phyloP scores from a whole-genome alignment of 2,113 vertebrate species.

The Pelmatolapia mariae region DNA sequence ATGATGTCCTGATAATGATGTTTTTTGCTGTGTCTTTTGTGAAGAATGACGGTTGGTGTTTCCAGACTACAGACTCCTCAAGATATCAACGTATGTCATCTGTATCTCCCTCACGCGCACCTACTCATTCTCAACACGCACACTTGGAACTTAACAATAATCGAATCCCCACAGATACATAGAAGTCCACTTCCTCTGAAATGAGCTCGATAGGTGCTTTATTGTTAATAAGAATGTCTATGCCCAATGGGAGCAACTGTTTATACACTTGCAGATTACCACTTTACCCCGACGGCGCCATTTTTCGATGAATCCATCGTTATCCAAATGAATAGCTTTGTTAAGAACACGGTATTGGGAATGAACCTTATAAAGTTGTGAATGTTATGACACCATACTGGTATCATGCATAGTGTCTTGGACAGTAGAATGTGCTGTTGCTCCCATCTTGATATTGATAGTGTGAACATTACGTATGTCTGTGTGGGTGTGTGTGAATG shows the following conservation, averaged over 20 bases:
- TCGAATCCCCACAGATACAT: slow-evolving; percentile 18
- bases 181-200: slow-evolving; percentile 20
- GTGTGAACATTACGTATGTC: slow-evolving; percentile 41
- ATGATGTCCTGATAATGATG: slow-evolving; percentile 49
- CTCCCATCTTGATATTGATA: slow-evolving; percentile 55
- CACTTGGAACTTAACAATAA: slow-evolving; percentile 27
- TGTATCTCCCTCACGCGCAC: slow-evolving; percentile 40
- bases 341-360: slow-evolving; percentile 29
- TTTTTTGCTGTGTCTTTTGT: slow-evolving; percentile 61
- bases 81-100: slow-evolving; percentile 6
- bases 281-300: background rate
- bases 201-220: slow-evolving; percentile 51
- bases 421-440: slow-evolving; percentile 61
- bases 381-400: slow-evolving; percentile 54
- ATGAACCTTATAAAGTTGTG: slow-evolving; percentile 44
- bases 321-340: slow-evolving; percentile 6
- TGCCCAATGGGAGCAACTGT: slow-evolving; percentile 36
- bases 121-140: slow-evolving; percentile 22
- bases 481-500: slow-evolving; percentile 50
- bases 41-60: slow-evolving; percentile 50
- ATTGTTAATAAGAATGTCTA: slow-evolving; percentile 54
- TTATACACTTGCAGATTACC: slow-evolving; percentile 37
- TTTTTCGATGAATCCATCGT: background rate
- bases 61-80: slow-evolving; percentile 22
- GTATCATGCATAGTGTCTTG: slow-evolving; percentile 48